These are phyloP conservation scores for Entelurus aequoreus DNA, from an alignment of 2,113 vertebrate genomes.

Conservation along the genomic window DNA sequence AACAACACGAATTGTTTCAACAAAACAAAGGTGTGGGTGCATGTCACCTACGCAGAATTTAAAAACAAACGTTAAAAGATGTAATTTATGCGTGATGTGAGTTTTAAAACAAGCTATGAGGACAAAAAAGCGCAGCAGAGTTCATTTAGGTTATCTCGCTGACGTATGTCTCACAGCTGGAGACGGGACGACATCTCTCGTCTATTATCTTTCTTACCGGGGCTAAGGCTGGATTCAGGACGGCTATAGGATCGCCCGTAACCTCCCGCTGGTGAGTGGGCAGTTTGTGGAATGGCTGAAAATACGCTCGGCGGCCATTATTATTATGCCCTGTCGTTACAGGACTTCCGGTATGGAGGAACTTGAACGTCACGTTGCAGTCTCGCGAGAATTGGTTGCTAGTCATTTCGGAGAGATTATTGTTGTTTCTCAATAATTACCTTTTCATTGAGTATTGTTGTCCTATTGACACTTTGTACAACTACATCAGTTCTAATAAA, in stretches of 20 bases:
- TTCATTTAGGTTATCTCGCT: neutral
- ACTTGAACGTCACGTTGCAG: neutral
- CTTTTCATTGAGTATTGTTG: neutral
- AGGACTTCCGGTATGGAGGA: slow-evolving; percentile 6
- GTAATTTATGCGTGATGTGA: accelerated
- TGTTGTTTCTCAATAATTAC: neutral
- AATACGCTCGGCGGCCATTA: slow-evolving; percentile 37
- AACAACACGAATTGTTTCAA: neutral
- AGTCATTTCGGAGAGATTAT: neutral
- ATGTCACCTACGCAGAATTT: neutral
- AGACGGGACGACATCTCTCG: no score
- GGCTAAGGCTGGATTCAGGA: slow-evolving; percentile 13
- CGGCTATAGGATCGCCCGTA: neutral
- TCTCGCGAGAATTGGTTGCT: slow-evolving; percentile 42
- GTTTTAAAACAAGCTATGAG: no score
- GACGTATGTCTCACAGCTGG: neutral
- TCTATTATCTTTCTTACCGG: slow-evolving; percentile 23
- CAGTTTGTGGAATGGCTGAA: accelerated
- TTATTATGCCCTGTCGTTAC: slow-evolving; percentile 11
- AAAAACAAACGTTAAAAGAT: neutral
- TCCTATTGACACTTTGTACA: no score
- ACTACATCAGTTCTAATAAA: no score
- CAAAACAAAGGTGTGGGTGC: neutral
- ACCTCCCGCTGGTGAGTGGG: neutral
- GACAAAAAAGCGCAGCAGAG: accelerated